Evolutionary conservation across 2,888 invertebrate genomes (phyloP).

Genomic region (Ectropis crepuscularia): DNA sequence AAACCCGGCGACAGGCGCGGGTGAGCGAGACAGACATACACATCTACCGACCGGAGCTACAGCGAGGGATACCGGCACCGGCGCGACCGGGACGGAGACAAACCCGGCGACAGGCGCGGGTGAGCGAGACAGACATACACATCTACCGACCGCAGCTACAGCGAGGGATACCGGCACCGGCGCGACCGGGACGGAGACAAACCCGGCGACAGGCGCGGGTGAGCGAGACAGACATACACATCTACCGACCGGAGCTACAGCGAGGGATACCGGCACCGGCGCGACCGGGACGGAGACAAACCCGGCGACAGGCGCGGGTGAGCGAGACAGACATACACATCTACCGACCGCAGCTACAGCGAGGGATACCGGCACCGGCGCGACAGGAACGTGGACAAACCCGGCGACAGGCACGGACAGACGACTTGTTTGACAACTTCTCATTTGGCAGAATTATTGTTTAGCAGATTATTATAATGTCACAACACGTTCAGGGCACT

Average conservation of each 20-base stretch:
- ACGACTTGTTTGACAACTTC: no score
- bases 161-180: constrained; percentile 24
- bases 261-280: constrained; percentile 24
- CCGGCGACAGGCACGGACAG: constrained; percentile 1
- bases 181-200: constrained; percentile 28
- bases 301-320: constrained; percentile 13
- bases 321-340: not conserved
- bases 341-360: constrained; percentile 18
- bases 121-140: not conserved
- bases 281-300: constrained; percentile 28
- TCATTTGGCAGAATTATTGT: no score
- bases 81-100: constrained; percentile 27
- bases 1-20: constrained; percentile 11
- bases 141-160: constrained; percentile 18
- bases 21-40: not conserved
- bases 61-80: constrained; percentile 26
- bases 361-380: constrained; percentile 27
- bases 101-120: constrained; percentile 12
- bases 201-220: constrained; percentile 13
- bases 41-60: constrained; percentile 15
- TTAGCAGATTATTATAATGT: no score
- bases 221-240: not conserved
- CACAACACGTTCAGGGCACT: no score
- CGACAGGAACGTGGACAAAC: constrained; percentile 26
- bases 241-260: constrained; percentile 19